Percentiles rank a stretch among this genome's conserved stretches.
Conservation (phyloP, 2,888 invertebrate species). For the Amphiduros pacificus region DNA sequence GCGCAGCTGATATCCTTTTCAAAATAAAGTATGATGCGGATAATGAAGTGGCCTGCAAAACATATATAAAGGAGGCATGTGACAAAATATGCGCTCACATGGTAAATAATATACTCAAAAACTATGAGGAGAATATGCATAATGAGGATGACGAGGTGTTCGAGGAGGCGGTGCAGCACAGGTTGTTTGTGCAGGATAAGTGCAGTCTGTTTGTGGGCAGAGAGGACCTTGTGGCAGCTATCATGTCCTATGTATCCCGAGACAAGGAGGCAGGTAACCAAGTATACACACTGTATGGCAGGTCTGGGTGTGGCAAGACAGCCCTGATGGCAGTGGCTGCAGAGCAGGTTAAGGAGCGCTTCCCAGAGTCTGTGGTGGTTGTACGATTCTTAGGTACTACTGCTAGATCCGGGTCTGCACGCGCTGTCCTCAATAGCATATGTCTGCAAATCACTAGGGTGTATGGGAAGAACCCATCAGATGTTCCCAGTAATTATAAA, state of each 20-base stretch:
- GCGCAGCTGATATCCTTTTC: conserved; percentile 1
- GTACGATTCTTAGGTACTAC: conserved; percentile 24
- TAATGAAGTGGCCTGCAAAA: neutral
- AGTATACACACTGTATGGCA: conserved; percentile 14
- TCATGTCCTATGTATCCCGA: neutral
- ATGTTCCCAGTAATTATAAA: conserved; percentile 16
- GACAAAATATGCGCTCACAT: conserved; percentile 21
- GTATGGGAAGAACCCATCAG: conserved; percentile 4
- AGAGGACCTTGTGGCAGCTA: conserved; percentile 7
- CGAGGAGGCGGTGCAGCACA: conserved; percentile 20
- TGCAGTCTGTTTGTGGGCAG: conserved; percentile 19
- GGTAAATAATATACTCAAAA: conserved; percentile 10
- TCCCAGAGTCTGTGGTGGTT: conserved; percentile 13
- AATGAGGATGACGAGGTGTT: conserved; percentile 13
- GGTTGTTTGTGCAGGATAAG: conserved; percentile 13
- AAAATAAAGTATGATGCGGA: conserved; percentile 10
- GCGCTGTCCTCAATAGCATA: conserved; percentile 17
- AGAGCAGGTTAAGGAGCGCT: conserved; percentile 6
- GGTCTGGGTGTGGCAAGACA: conserved; percentile 27
- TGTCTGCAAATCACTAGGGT: conserved; percentile 19
- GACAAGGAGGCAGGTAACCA: neutral
- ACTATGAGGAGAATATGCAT: conserved; percentile 22
- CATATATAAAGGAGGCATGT: conserved; percentile 13
- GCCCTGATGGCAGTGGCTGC: conserved; percentile 24
- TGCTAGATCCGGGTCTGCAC: conserved; percentile 15